Evolutionary conservation across 2,113 vertebrate genomes (phyloP), one percentile per base, ranked within the genome.

Genomic region (Connochaetes taurinus): DNA sequence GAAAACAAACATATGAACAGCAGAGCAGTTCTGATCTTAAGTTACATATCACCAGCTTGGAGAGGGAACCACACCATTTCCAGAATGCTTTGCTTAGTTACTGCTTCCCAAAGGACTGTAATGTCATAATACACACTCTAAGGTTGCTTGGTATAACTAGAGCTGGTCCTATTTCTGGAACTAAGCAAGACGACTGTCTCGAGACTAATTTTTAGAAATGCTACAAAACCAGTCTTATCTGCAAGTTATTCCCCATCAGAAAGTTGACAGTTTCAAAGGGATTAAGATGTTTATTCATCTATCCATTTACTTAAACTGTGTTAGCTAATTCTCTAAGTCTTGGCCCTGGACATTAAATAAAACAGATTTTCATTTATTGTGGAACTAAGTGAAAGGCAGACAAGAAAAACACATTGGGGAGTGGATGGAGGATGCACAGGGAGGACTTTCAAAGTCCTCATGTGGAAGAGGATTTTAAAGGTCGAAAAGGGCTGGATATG

Each of bases 261-360:
- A 96, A 89, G 25, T 2, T 89, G 84, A 92, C 57, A 87, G 25
- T 87, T 96, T 95, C 87, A 92, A 84, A 80, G 16, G 64, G 60
- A 82, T 96, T 82, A 89, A 90, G 31, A 15, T 96, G 88, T 43
- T 78, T 67, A 78, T 74, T 58, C 60, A 94, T 82, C 13, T 96
- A 89, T 31, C 6, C 52, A 80, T 45, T 40, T 19, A 90, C 6
- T 31, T n/a, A 87, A 94, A 89, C 14, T 80, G 9, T 55, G 6
- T 55, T 60, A 93, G 17, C 47, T 33, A 94, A 91, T 78, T 92
- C 95, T 33, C 50, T 90, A 52, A 74, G 83, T 83, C 43, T 58
- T 76, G 47, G 47, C 9, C 52, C 53, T 86, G 89, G 81, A 95
- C 25, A 92, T 33, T 86, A 90, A 95, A 87, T 14, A 90, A 25